phyloP scores from a whole-genome alignment of 2,797 vertebrate genomes.

The Neoniphon sammara region DNA sequence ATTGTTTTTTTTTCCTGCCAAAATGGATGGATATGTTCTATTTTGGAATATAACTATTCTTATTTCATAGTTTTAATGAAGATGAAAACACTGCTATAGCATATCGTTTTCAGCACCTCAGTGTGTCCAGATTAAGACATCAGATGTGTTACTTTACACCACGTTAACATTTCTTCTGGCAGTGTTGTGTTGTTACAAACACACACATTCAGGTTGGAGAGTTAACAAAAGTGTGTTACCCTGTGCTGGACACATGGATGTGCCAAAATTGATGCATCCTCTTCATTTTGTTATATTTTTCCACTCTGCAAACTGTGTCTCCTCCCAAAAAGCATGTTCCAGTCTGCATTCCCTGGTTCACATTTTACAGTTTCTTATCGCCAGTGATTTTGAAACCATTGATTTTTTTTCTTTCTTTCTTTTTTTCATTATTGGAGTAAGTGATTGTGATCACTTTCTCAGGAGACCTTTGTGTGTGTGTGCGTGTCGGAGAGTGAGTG shows the following conservation, averaged over 20 bases:
- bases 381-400: slow-evolving; percentile 18
- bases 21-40: too few species aligned
- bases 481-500: too few species aligned
- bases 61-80: too few species aligned
- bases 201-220: too few species aligned
- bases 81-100: background rate
- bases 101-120: background rate
- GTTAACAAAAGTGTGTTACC: too few species aligned
- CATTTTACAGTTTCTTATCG: slow-evolving; percentile 16
- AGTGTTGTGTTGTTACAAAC: too few species aligned
- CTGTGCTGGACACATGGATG: background rate
- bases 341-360: slow-evolving; percentile 3
- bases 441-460: slow-evolving; percentile 29
- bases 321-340: slow-evolving; percentile 5
- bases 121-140: background rate
- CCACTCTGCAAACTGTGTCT: slow-evolving; percentile 5
- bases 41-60: too few species aligned
- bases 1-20: too few species aligned
- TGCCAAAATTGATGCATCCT: slow-evolving; percentile 2
- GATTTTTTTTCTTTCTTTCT: slow-evolving; percentile 14
- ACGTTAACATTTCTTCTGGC: slow-evolving; percentile 28
- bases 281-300: slow-evolving; percentile 2
- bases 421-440: slow-evolving; percentile 19
- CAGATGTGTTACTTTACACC: slow-evolving; percentile 18
- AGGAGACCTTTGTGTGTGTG: slow-evolving; percentile 5